A percentile compares a stretch with the other conserved stretches of the same genome.
Evolutionary conservation across 1,140 invertebrate genomes (phyloP).

Genomic region (Chlorops oryzae): DNA sequence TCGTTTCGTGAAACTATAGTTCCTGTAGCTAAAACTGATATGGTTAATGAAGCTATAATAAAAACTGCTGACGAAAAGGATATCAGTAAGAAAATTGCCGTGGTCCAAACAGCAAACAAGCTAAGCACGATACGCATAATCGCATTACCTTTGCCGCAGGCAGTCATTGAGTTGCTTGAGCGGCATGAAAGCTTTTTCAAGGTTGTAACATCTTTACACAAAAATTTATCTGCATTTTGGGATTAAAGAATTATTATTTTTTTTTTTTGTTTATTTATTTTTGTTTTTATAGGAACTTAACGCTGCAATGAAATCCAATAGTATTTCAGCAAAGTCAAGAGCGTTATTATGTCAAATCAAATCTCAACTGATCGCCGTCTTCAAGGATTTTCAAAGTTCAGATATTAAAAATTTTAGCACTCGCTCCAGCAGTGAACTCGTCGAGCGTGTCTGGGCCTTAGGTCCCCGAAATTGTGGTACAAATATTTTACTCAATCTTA

Average conservation of each 20-base stretch:
- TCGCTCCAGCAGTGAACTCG: slow-evolving; percentile 21
- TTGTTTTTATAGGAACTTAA: slow-evolving; percentile 22
- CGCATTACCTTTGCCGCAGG: slow-evolving; percentile 70
- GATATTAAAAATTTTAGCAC: slow-evolving; percentile 27
- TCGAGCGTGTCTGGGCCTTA: slow-evolving; percentile 81
- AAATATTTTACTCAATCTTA: slow-evolving; percentile 79
- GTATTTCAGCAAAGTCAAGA: slow-evolving; percentile 33
- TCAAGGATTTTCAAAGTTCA: slow-evolving; percentile 49
- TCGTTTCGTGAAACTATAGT: slow-evolving; percentile 93
- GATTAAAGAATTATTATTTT: no score
- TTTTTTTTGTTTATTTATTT: not conserved
- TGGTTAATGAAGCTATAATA: slow-evolving; percentile 82
- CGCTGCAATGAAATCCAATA: slow-evolving; percentile 19
- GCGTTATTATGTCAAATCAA: slow-evolving; percentile 51
- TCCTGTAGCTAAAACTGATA: slow-evolving; percentile 72
- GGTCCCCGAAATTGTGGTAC: slow-evolving; percentile 84
- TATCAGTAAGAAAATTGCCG: slow-evolving; percentile 52
- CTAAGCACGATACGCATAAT: slow-evolving; percentile 68
- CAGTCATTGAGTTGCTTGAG: slow-evolving; percentile 61
- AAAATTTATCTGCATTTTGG: no score
- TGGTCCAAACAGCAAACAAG: slow-evolving; percentile 64
- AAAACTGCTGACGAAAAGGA: slow-evolving; percentile 54
- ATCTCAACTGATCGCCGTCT: slow-evolving; percentile 57
- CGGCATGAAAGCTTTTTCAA: slow-evolving; percentile 54
- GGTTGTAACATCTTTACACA: slow-evolving; percentile 33